Base-by-base conservation (phyloP, 2,113 vertebrate species). In the Caloenas nicobarica region DNA sequence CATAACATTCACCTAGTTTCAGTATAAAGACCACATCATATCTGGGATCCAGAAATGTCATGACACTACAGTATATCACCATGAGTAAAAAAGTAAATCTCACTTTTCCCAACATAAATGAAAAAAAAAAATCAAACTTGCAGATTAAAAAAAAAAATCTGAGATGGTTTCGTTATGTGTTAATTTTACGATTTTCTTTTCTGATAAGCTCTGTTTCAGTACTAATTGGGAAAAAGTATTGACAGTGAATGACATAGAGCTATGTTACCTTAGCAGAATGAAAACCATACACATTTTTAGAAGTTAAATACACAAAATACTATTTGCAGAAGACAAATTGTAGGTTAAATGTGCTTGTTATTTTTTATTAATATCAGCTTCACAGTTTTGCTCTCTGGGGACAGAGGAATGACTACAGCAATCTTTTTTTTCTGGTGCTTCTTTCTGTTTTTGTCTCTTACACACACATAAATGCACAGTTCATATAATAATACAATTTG, bases 201-300 rank as follows among this genome's bases (percentile, higher is more conserved):
- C 3, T 11, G 12, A 14, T 48, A 76, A 78, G 5, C 2, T 57
- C 5, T 57, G 3, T 50, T 71, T 74, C 28, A 54, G 22, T 68
- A 71, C 8, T 44, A 62, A 50, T 6, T 81, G 4, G 18, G 13
- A 8, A 89, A 58, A 89, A 77, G 3, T 54, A 8, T 11, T 42
- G 42, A 60, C 6, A 34, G 18, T 16, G 16, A 9, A 60, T 81
- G 42, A 50, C 54, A 82, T 2, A 69, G 33, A 86, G 17, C 11
- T 76, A 13, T 44, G 16, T 9, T 90, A 70, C 38, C 12, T 60
- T 29, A 82, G 4, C 4, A 91, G 50, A 90, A 89, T 21, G 65
- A 40, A 61, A 81, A 72, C 9, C 0, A 13, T 46, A 2, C 1
- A 40, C 0, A 0, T 33, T 93, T 82, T 36, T 1, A 51, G 86